A percentile compares a stretch with the other conserved stretches of the same genome.
Conservation (phyloP, 2,113 vertebrate genomes). For the Charina bottae region DNA sequence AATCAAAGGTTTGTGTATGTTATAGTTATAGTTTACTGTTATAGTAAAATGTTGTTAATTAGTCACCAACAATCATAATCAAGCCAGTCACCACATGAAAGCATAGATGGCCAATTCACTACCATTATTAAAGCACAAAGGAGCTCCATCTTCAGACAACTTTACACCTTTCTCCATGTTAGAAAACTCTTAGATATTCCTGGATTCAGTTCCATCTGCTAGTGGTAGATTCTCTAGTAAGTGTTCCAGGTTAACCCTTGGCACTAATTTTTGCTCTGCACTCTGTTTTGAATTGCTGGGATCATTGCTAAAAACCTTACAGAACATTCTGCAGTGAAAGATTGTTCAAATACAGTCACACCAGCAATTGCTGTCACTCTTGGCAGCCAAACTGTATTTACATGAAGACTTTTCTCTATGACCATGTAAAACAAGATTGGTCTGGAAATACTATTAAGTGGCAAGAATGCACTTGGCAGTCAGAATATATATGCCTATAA, state of each 20-base stretch:
- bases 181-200: neutral
- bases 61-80: neutral
- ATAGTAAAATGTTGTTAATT: neutral
- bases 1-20: neutral
- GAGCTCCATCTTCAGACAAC: neutral
- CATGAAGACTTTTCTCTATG: neutral
- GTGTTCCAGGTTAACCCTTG: neutral
- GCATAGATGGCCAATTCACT: neutral
- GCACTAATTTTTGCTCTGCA: neutral
- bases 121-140: neutral
- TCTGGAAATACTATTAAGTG: neutral
- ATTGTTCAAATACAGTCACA: neutral
- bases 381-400: neutral
- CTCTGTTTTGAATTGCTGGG: neutral
- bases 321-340: neutral
- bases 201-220: neutral
- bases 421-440: neutral
- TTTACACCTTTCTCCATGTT: neutral
- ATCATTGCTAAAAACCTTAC: neutral
- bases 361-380: neutral
- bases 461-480: neutral
- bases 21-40: no score
- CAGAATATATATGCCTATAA: neutral
- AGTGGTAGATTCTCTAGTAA: neutral
- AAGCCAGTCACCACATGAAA: neutral